Base-by-base conservation (phyloP, 1,140 invertebrate species). In the Alviniconcha marisindica region DNA sequence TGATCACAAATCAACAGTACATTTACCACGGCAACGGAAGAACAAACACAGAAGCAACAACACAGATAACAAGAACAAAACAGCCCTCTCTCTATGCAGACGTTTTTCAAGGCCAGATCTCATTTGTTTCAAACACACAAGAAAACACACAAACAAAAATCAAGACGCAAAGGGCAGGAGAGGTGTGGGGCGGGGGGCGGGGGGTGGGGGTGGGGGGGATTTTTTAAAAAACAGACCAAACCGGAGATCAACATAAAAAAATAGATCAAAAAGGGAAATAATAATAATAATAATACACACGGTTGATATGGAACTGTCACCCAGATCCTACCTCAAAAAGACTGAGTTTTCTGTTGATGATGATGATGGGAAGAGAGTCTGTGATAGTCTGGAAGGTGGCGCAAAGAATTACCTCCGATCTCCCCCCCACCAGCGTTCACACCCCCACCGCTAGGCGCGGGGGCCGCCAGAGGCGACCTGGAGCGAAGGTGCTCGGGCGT, bases 281-380 rank as follows among this genome's bases (percentile, higher is more conserved):
- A 51, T n/a, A 28, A 48, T 7, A 31, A 51, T 40, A 15, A 51
- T 36, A 40, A 71, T 15, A 60, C n/a, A 78, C 28, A 60, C 21
- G 21, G 28, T 56, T 21, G 69, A 42, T 38, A 56, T 31, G 28
- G 5, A 36, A 4, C 24, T 18, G 36, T 69, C 78, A 80, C 78
- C 78, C 78, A 80, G 78, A 40, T 80, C 78, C 56, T 80, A 80
- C 78, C 78, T 80, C 78, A 80, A 18, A 80, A 66, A 80, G 78
- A 42, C 38, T 80, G 78, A 60, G 78, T 44, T 21, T 80, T 80
- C 24, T 33, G 56, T 36, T 60, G 60, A 36, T 38, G 54, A 31
- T 54, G 77, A 48, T 15, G 77, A 60, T 63, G 60, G n/a, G 33
- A 60, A 21, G 78, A 42, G 28, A 80, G 38, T 42, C 78, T 80